Base-by-base conservation (phyloP, 2,113 vertebrate species). In the Marmota flaviventris region DNA sequence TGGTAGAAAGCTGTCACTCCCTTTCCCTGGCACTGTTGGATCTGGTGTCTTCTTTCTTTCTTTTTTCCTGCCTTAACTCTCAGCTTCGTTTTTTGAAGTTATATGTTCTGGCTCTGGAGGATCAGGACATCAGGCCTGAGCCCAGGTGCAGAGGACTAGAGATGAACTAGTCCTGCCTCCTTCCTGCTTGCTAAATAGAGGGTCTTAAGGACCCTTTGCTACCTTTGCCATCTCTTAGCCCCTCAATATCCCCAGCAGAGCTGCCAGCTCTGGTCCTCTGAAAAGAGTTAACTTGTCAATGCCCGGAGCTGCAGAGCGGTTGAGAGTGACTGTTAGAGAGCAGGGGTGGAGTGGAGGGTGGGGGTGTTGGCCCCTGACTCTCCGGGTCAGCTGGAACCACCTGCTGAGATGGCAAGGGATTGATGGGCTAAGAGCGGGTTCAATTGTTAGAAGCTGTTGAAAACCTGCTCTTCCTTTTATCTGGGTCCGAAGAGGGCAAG, bases 361-460 rank as follows among this genome's bases (percentile, higher is more conserved):
- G 24, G 73, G 70, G 22, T 6, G 25, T 29, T 78, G 45, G 51
- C 20, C 48, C 42, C 34, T 2, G 65, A 78, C 20, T 72, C 65
- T 92, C 25, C 3, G 24, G 53, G 76, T 42, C 27, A 39, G 32
- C 3, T 34, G 48, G 69, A 98, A 96, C 93, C 97, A 97, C 97
- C 97, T 98, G 97, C 96, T 97, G 96, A 94, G 96, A 93, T 37
- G 70, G 48, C 81, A 39, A 29, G 51, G 83, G 42, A 61, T 12
- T 8, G 0, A 61, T 1, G 0, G 48, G 67, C 45, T 51, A 37
- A 45, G 72, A 94, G 81, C 61, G 3, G 37, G 75, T 39, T 25
- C 72, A 42, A 79, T 42, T 67, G 27, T 58, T 32, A 53, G 69
- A 70, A 70, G 32, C 82, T 17, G 53, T 85, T 18, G 25, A 76